Evolutionary conservation across 1,140 invertebrate genomes (phyloP).

Genomic region (Hylyphantes graminicola): DNA sequence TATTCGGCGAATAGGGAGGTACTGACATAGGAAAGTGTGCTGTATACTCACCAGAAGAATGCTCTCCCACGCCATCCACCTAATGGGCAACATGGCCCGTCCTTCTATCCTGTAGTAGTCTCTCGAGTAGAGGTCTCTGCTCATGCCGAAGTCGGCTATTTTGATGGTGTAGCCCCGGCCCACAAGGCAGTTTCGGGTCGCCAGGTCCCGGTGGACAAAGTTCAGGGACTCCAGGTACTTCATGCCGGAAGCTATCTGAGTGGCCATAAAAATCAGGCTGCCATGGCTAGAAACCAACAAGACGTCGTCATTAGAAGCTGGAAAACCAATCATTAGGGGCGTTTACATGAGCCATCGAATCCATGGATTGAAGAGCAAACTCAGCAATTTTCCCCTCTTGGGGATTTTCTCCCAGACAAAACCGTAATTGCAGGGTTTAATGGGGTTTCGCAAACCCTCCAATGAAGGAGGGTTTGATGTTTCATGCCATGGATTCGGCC

Average conservation of each 20-base stretch:
- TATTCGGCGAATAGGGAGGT: too few species aligned
- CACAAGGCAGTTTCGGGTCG: constrained; percentile 73
- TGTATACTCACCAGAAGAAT: constrained; percentile 77
- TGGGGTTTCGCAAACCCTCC: too few species aligned
- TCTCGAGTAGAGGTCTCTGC: constrained; percentile 67
- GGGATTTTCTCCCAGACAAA: too few species aligned
- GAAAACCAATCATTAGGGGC: too few species aligned
- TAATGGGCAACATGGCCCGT: constrained; percentile 76
- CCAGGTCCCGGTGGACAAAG: constrained; percentile 82
- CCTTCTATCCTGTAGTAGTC: constrained; percentile 70
- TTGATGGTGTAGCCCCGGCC: constrained; percentile 66
- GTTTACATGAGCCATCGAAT: too few species aligned
- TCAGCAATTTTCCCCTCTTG: too few species aligned
- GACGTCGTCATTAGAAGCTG: not conserved
- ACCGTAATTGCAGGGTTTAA: too few species aligned
- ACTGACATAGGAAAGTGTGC: too few species aligned
- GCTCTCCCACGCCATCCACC: constrained; percentile 89
- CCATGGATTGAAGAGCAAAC: too few species aligned
- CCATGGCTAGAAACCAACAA: constrained; percentile 75
- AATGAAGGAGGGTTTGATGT: too few species aligned
- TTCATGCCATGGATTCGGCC: too few species aligned
- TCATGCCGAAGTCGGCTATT: constrained; percentile 68
- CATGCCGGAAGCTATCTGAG: constrained; percentile 85
- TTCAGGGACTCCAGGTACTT: constrained; percentile 84
- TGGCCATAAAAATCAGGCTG: constrained; percentile 76